Evolutionary conservation across 92 coral and sea anemone species (phyloP), one percentile per base, ranked within the genome.

Genomic region (Palythoa caribaeorum): DNA sequence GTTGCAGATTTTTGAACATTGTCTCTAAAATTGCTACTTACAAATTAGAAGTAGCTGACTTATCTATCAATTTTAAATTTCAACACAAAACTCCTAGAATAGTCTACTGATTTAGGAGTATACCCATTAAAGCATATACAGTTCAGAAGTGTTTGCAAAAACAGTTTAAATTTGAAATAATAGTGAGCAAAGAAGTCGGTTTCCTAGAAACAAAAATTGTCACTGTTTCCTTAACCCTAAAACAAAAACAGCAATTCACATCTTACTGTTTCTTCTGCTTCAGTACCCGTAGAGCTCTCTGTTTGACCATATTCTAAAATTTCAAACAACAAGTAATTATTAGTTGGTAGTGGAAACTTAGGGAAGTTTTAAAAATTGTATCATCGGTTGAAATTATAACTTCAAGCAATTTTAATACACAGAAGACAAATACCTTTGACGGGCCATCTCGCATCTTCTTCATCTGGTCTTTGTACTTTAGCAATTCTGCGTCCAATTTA

Each of bases 361-460:
- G 28, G 36, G 20, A 63, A 63, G 0, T 63, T 63, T 16, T n/a
- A 20, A n/a, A n/a, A 63, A 6, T 19, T 6, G 1, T 5, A 3
- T 17, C 17, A 59, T 59, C 2, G 9, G 9, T 16, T 8, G 19
- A 63, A 63, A 9, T 63, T 63, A 20, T 3, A 63, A 17, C 35
- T 17, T 2, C 28, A 63, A 9, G 65, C 20, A 63, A 63, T 63
- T 63, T 63, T 59, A 28, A 28, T 28, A 12, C 38, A 76, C 10
- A 70, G 35, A 39, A 11, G 5, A 21, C 80, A 74, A 91, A 59
- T 76, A 97, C 99, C 99, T 97, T 97, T 57, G 99, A 97, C 20
- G 99, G 96, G 14, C 99, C 99, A 38, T 97, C 99, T 80, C 99
- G 90, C 99, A 97, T 97, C 88, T 97, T 97, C 90, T 97, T 97